Conservation (phyloP, 1,140 invertebrate genomes). For the Metopolophium dirhodum region DNA sequence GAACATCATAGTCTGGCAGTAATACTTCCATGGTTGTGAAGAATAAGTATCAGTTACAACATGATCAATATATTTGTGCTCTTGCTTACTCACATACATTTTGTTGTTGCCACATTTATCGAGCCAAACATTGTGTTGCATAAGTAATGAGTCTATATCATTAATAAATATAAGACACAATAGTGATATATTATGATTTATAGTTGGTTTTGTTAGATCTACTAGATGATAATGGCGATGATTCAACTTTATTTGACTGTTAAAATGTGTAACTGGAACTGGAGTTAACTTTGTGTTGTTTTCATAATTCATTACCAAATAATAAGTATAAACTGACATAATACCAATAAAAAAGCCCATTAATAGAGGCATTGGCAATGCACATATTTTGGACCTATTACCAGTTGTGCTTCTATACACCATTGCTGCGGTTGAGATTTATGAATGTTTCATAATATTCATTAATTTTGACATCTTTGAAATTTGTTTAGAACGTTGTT, state of each 20-base stretch:
- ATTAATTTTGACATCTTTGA: neutral
- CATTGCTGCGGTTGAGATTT: neutral
- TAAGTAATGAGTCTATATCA: neutral
- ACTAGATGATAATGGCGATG: neutral
- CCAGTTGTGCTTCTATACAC: neutral
- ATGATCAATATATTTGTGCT: neutral
- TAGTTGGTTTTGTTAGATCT: neutral
- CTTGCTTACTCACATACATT: neutral
- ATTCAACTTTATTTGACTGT: neutral
- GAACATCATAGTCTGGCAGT: neutral
- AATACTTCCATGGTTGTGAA: neutral
- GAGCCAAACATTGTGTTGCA: slow-evolving; percentile 19
- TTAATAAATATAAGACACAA: slow-evolving; percentile 30
- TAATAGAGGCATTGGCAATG: neutral
- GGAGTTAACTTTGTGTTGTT: neutral
- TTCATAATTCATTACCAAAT: slow-evolving; percentile 7
- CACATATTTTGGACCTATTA: neutral
- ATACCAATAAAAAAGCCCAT: slow-evolving; percentile 4
- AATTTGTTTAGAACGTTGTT: neutral
- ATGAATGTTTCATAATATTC: neutral
- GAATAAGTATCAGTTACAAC: slow-evolving; percentile 33
- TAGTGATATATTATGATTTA: neutral
- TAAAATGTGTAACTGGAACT: neutral
- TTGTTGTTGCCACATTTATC: neutral
- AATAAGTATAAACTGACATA: slow-evolving; percentile 16